A percentile compares a stretch with the other conserved stretches of the same genome.
These are phyloP conservation scores for Psophia crepitans DNA, from an alignment of 2,113 vertebrate genomes.

Conservation along the genomic window DNA sequence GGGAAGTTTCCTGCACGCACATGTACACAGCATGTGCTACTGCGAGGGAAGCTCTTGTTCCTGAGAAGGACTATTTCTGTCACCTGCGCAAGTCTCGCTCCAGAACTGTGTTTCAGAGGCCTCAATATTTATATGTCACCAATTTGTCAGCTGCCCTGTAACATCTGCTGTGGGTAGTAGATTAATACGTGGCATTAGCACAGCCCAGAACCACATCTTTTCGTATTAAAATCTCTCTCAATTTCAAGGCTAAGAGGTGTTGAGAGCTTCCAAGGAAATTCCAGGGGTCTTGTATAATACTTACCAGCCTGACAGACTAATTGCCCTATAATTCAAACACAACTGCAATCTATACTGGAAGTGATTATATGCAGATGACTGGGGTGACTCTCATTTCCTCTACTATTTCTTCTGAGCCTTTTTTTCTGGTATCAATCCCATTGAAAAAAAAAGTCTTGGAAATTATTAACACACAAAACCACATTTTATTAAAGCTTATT, in stretches of 20 bases:
- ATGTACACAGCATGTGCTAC: neutral
- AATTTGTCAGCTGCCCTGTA: neutral
- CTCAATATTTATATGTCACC: neutral
- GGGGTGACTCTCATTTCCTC: slow-evolving; percentile 30
- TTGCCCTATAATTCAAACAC: slow-evolving; percentile 43
- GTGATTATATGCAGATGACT: neutral
- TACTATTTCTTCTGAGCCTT: neutral
- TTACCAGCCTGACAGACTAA: slow-evolving; percentile 23
- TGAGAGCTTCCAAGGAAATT: slow-evolving; percentile 20
- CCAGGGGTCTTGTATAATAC: neutral
- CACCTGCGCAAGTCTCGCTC: neutral
- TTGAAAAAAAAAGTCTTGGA: neutral
- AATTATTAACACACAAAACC: neutral
- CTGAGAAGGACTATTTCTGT: neutral
- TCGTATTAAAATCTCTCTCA: neutral
- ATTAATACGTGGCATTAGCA: neutral
- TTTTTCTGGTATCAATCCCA: slow-evolving; percentile 18
- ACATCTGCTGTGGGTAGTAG: neutral
- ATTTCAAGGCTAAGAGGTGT: neutral
- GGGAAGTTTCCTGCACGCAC: neutral
- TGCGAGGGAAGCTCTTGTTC: neutral
- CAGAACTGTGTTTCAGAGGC: neutral
- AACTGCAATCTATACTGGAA: slow-evolving; percentile 4
- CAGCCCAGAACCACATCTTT: neutral
- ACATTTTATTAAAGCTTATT: neutral